phyloP scores from a whole-genome alignment of 2,888 invertebrate species.

The Norana najaformis region DNA sequence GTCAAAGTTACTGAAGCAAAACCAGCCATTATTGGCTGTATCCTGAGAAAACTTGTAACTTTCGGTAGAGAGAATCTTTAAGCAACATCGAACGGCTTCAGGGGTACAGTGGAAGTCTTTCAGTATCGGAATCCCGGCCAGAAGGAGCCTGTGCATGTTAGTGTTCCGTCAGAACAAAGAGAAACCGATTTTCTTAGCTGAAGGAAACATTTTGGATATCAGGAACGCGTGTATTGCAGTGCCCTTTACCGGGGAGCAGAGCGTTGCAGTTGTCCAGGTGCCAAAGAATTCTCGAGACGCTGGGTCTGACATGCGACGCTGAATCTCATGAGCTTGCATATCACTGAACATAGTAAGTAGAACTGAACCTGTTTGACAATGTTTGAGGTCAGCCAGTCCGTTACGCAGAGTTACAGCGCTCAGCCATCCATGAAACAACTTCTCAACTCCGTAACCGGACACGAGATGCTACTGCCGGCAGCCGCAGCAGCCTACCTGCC shows the following conservation, averaged over 20 bases:
- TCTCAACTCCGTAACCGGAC: conserved; percentile 15
- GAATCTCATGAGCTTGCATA: not conserved
- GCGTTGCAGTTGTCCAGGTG: not conserved
- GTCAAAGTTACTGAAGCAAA: not conserved
- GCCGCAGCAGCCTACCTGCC: conserved; percentile 19
- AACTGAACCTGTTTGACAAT: not conserved
- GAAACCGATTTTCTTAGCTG: not conserved
- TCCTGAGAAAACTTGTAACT: not conserved
- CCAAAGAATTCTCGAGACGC: too few species aligned
- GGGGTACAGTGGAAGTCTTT: not conserved
- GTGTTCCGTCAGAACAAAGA: not conserved
- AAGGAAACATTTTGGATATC: not conserved
- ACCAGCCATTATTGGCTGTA: not conserved
- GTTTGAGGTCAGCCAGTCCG: conserved; percentile 9
- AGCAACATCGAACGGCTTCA: not conserved
- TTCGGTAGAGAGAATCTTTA: not conserved
- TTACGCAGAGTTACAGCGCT: conserved; percentile 16
- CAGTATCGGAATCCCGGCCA: not conserved
- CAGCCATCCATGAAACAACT: conserved; percentile 25
- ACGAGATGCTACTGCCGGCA: conserved; percentile 15
- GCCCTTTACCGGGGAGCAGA: not conserved
- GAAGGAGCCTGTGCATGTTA: not conserved
- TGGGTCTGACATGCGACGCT: not conserved
- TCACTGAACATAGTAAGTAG: not conserved
- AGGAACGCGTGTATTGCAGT: not conserved